Conservation (phyloP, 2,113 vertebrate genomes). For the Corydoras sp. region DNA sequence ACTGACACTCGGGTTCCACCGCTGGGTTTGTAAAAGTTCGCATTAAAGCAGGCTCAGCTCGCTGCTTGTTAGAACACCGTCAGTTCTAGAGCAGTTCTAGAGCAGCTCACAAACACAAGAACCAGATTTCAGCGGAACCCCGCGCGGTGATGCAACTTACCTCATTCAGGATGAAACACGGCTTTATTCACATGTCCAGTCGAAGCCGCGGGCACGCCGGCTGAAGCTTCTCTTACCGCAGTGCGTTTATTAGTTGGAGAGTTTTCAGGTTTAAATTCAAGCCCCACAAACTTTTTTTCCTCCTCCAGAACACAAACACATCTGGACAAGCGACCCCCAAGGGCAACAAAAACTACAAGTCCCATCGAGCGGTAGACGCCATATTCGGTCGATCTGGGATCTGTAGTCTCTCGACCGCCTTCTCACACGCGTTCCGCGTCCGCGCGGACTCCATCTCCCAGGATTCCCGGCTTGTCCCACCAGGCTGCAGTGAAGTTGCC, state of each 20-base stretch:
- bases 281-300: too few species aligned
- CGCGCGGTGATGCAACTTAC: slow-evolving; percentile 61
- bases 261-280: too few species aligned
- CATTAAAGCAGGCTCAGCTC: too few species aligned
- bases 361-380: slow-evolving; percentile 4
- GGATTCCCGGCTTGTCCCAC: neutral
- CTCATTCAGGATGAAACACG: slow-evolving; percentile 53
- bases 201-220: neutral
- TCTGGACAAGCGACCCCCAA: slow-evolving; percentile 35
- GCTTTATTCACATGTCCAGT: slow-evolving; percentile 23
- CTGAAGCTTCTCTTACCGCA: too few species aligned
- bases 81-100: neutral
- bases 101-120: too few species aligned
- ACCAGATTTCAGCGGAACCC: slow-evolving; percentile 13
- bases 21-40: too few species aligned
- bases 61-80: neutral
- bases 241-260: too few species aligned
- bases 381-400: neutral
- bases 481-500: slow-evolving; percentile 44
- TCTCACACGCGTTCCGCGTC: rapidly evolving
- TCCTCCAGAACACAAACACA: slow-evolving; percentile 26
- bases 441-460: slow-evolving; percentile 56
- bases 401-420: slow-evolving; percentile 40
- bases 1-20: too few species aligned
- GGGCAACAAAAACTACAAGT: slow-evolving; percentile 34